Conservation (phyloP, 2,888 invertebrate genomes). For the Drosophila ezoana region DNA sequence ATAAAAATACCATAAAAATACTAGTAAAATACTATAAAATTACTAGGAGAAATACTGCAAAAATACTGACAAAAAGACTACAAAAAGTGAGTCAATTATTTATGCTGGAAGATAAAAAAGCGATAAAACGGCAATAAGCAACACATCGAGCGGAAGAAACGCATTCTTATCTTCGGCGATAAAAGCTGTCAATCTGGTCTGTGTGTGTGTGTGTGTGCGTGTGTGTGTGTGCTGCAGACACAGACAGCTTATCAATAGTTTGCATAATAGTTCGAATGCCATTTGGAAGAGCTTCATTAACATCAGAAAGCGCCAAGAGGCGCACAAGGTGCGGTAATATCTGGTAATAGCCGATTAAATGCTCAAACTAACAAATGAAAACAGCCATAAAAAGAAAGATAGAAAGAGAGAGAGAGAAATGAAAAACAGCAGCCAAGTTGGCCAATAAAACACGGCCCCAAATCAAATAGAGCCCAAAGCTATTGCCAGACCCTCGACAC, state of each 20-base stretch:
- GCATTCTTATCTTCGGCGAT: not conserved
- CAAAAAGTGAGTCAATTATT: not conserved
- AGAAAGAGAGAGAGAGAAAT: not conserved
- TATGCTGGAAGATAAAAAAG: not conserved
- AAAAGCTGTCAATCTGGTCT: not conserved
- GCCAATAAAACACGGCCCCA: slow-evolving; percentile 47
- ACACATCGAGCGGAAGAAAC: slow-evolving; percentile 4
- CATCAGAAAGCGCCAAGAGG: slow-evolving; percentile 49
- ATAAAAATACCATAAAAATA: too few species aligned
- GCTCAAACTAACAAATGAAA: slow-evolving; percentile 47
- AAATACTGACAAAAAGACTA: not conserved
- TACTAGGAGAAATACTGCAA: too few species aligned
- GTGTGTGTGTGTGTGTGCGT: not conserved
- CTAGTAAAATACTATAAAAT: too few species aligned
- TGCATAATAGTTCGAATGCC: slow-evolving; percentile 47
- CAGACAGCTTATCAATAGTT: slow-evolving; percentile 30
- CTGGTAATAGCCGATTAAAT: slow-evolving; percentile 56
- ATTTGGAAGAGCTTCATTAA: slow-evolving; percentile 43
- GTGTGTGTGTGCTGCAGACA: slow-evolving; percentile 28
- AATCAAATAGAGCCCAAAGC: slow-evolving; percentile 27
- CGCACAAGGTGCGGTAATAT: slow-evolving; percentile 52
- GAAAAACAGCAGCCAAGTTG: slow-evolving; percentile 33
- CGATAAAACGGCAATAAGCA: slow-evolving; percentile 3
- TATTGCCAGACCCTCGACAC: slow-evolving; percentile 1
- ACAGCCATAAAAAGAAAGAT: slow-evolving; percentile 10